Conservation (phyloP, 2,888 invertebrate genomes). For the Plemyria rubiginata region DNA sequence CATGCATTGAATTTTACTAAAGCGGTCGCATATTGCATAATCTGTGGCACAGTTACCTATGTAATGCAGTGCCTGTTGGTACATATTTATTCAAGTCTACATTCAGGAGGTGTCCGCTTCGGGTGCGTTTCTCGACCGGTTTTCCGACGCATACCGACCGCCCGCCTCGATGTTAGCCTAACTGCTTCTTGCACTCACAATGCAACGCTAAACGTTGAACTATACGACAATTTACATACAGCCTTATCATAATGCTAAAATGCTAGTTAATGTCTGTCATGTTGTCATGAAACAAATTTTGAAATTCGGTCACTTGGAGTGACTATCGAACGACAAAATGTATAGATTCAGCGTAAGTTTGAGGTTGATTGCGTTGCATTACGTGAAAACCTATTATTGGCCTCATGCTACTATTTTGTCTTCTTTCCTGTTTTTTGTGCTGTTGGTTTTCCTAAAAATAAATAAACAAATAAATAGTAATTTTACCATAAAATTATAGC, state of each 20-base stretch:
- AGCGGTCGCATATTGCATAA: slow-evolving; percentile 17
- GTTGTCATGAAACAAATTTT: slow-evolving; percentile 14
- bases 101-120: slow-evolving; percentile 37
- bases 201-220: slow-evolving; percentile 7
- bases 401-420: too few species aligned
- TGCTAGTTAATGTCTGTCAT: slow-evolving; percentile 13
- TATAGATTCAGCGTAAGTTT: neutral
- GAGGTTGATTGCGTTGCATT: slow-evolving; percentile 1
- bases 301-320: slow-evolving; percentile 16
- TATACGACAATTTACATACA: slow-evolving; percentile 13
- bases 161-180: slow-evolving; percentile 33
- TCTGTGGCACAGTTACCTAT: slow-evolving; percentile 13
- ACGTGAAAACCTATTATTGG: too few species aligned
- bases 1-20: slow-evolving; percentile 22
- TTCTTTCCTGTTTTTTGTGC: too few species aligned
- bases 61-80: slow-evolving; percentile 20
- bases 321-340: slow-evolving; percentile 19
- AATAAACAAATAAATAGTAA: too few species aligned
- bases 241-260: slow-evolving; percentile 12
- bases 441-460: too few species aligned
- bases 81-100: slow-evolving; percentile 32
- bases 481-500: too few species aligned
- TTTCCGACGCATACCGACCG: slow-evolving; percentile 53
- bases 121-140: slow-evolving; percentile 50
- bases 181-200: slow-evolving; percentile 26